phyloP scores from a whole-genome alignment of 2,888 invertebrate genomes.

The Autographa gamma region DNA sequence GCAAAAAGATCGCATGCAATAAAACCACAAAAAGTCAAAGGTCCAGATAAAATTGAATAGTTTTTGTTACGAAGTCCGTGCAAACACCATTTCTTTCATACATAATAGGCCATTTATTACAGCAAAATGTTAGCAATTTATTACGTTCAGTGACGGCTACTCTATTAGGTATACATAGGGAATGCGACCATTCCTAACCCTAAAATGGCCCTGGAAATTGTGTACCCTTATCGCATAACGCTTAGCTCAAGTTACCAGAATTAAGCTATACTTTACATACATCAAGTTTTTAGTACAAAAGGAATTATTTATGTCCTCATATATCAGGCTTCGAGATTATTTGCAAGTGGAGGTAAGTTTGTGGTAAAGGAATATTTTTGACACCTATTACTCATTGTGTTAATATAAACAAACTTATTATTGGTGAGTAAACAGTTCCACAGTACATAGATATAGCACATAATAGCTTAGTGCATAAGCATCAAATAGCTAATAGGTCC shows the following conservation, averaged over 20 bases:
- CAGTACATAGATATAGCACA: neutral
- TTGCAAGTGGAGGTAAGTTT: constrained; percentile 43
- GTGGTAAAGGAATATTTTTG: constrained; percentile 49
- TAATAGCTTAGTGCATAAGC: too few relatives aligned
- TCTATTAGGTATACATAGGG: constrained; percentile 32
- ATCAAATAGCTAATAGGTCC: too few relatives aligned
- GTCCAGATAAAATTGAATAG: constrained; percentile 33
- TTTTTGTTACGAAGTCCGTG: constrained; percentile 19
- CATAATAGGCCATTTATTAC: constrained; percentile 41
- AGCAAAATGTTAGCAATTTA: constrained; percentile 38
- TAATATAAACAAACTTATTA: neutral
- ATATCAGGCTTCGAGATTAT: constrained; percentile 55
- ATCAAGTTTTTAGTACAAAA: constrained; percentile 49
- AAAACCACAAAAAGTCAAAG: constrained; percentile 10
- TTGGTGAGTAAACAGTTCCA: neutral
- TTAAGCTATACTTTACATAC: constrained; percentile 28
- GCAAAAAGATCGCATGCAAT: constrained; percentile 15
- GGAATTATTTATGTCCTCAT: constrained; percentile 60
- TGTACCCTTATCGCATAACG: constrained; percentile 31
- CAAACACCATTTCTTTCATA: constrained; percentile 36
- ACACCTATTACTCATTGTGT: constrained; percentile 10
- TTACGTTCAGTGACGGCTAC: constrained; percentile 30
- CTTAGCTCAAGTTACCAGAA: constrained; percentile 12
- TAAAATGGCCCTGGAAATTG: constrained; percentile 46
- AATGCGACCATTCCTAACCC: constrained; percentile 37